phyloP scores from a whole-genome alignment of 2,113 vertebrate species.

The Sapajus apella region DNA sequence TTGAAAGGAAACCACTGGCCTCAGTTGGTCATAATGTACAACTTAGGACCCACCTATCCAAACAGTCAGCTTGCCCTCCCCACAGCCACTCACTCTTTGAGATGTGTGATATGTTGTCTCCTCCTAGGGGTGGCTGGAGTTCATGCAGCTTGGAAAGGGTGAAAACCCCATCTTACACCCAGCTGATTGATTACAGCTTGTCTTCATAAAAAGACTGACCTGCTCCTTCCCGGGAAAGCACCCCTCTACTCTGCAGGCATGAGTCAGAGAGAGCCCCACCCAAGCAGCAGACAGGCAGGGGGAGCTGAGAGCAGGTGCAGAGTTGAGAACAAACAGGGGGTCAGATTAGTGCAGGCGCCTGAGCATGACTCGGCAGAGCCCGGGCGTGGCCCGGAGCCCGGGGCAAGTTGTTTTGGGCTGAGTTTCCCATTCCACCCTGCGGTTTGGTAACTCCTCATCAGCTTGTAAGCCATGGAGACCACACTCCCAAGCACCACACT shows the following conservation, averaged over 20 bases:
- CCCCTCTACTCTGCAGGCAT: constrained; percentile 11
- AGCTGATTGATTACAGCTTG: constrained; percentile 42
- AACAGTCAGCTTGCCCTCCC: neutral
- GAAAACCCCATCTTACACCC: neutral
- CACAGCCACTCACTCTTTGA: neutral
- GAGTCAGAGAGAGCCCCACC: constrained; percentile 61
- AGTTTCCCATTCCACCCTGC: constrained; percentile 49
- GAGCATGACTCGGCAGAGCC: constrained; percentile 68
- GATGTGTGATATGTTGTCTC: constrained; percentile 81
- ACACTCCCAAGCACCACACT: neutral
- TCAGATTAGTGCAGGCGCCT: constrained; percentile 60
- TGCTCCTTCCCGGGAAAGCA: constrained; percentile 33
- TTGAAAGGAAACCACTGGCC: constrained; percentile 3
- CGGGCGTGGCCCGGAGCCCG: constrained; percentile 26
- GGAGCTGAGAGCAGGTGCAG: constrained; percentile 48
- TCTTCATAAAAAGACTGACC: constrained; percentile 58
- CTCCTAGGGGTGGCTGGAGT: constrained; percentile 83
- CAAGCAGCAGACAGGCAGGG: constrained; percentile 5
- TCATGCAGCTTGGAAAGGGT: constrained; percentile 72
- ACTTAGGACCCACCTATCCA: neutral
- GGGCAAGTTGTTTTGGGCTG: constrained; percentile 17
- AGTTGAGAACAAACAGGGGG: constrained; percentile 55
- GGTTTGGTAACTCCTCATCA: constrained; percentile 51
- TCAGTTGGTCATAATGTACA: neutral
- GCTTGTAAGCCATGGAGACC: neutral